Conservation (phyloP, 2,797 vertebrate genomes). For the Bufotes viridis region DNA sequence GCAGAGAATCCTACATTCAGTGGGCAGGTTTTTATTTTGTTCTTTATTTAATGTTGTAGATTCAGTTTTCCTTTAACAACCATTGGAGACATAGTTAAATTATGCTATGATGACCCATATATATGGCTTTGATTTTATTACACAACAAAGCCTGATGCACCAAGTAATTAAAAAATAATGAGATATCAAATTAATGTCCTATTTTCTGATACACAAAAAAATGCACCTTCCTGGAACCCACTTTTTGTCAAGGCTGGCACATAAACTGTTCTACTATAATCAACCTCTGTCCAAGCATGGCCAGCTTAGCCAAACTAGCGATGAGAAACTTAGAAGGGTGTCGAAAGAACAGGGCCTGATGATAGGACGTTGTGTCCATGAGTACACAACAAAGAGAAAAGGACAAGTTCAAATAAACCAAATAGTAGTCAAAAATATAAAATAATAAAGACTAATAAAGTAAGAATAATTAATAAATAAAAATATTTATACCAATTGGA, state of each 20-base stretch:
- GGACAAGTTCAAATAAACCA: neutral
- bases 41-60: neutral
- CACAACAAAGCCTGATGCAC: too few species aligned
- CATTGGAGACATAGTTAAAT: neutral
- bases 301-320: neutral
- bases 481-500: too few species aligned
- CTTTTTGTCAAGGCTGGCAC: neutral
- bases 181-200: neutral
- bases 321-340: neutral
- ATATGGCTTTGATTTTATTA: too few species aligned
- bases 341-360: neutral
- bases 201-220: neutral
- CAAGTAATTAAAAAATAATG: too few species aligned
- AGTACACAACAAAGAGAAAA: neutral
- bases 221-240: neutral
- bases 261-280: neutral
- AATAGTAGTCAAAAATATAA: too few species aligned
- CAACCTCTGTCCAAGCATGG: neutral
- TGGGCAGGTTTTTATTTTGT: neutral
- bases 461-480: too few species aligned
- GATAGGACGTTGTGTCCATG: neutral
- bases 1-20: neutral
- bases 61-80: neutral
- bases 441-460: too few species aligned
- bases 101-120: neutral